These are phyloP conservation scores for Podarcis muralis DNA, from an alignment of 2,113 vertebrate genomes.

Conservation along the genomic window DNA sequence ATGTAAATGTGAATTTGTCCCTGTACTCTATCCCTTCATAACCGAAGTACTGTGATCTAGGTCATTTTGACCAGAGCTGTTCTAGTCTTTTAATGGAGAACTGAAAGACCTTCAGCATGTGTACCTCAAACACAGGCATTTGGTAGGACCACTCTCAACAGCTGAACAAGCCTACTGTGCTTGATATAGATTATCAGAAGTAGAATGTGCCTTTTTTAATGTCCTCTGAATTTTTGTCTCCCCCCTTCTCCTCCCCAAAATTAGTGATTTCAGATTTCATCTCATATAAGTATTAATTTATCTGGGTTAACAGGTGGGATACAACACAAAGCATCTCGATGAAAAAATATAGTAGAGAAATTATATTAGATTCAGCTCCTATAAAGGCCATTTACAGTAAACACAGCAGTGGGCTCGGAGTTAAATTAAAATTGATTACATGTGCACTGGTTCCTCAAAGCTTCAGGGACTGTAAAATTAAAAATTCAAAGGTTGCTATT, in stretches of 20 bases:
- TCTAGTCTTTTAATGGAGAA: neutral
- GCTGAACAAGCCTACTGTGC: neutral
- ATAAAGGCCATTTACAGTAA: constrained; percentile 57
- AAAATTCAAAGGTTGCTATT: constrained; percentile 61
- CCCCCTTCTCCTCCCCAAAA: neutral
- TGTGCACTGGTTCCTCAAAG: constrained; percentile 53
- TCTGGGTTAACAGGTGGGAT: constrained; percentile 38
- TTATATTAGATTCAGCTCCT: constrained; percentile 49
- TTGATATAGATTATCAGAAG: neutral
- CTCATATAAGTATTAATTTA: constrained; percentile 41
- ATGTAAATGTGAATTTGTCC: neutral
- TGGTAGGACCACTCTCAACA: too few relatives aligned
- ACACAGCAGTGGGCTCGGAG: constrained; percentile 53
- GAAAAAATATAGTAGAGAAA: constrained; percentile 47
- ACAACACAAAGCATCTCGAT: constrained; percentile 9
- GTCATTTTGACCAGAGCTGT: neutral
- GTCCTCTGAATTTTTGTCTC: neutral
- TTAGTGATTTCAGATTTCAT: constrained; percentile 17
- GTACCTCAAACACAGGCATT: neutral
- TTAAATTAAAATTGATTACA: constrained; percentile 61
- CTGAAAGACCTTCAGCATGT: neutral
- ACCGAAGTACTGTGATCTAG: neutral
- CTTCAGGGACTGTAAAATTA: constrained; percentile 56
- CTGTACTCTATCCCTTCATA: neutral
- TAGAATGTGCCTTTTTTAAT: neutral